Evolutionary conservation across 1,140 invertebrate species (phyloP), one percentile per base, ranked within the genome.

Genomic region (Palaemon carinicauda): DNA sequence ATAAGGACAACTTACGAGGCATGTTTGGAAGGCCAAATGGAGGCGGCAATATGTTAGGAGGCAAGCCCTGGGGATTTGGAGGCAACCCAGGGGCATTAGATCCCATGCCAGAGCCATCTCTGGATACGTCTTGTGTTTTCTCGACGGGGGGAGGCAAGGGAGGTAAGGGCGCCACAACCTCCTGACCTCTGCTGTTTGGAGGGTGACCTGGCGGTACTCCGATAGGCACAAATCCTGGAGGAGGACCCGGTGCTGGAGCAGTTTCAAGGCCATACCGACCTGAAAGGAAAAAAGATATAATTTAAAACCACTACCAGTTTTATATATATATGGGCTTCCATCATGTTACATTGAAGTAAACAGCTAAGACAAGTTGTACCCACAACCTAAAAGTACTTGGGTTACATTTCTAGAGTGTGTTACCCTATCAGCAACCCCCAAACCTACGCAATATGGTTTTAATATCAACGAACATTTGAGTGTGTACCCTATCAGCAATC

Each of bases 121-220:
- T 60, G 1, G 51, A 3, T n/a, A 84, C 65, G 2, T 73, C 80
- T 73, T 65, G 60, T 21, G 50, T n/a, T 33, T 88, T 88, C 50
- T 88, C 82, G 17, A 80, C 89, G 60, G 90, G 90, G 1, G 93
- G 93, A 83, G 93, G 93, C 52, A 93, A 90, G 17, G 93, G 90
- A 41, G 93, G 92, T 10, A 93, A 91, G 41, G 93, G 90, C 69
- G 91, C 92, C 29, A 91, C 77, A 33, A 80, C 60, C 1, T 86
- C 84, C 74, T 80, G 84, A 15, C 65, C 69, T 31, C 78, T 60
- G 15, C 41, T 73, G 29, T 86, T 86, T 21, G 84, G 65, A 93
- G 17, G 94, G 93, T 41, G 94, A 93, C 91, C 88, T 94, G 94
- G 90, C 93, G 94, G 31, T 94, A 94, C 88, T 94, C 94, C 27